A percentile compares a stretch with the other conserved stretches of the same genome.
phyloP scores from a whole-genome alignment of 1,140 invertebrate genomes.

The Habropoda laboriosa region DNA sequence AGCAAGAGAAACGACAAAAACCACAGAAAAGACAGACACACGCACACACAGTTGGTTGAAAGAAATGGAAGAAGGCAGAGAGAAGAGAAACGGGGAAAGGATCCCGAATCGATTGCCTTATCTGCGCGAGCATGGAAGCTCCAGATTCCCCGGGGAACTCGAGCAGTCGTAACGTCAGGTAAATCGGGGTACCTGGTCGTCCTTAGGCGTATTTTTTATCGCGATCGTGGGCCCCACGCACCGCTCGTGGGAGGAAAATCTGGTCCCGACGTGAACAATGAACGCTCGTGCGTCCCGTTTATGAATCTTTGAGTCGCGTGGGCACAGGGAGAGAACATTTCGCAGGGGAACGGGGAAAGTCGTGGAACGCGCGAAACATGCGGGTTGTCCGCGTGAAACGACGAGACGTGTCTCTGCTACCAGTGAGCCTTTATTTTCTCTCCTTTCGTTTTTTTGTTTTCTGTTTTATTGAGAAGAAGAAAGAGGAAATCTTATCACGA shows the following conservation, averaged over 20 bases:
- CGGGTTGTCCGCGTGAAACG: conserved; percentile 46
- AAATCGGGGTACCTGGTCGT: conserved; percentile 37
- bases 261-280: conserved; percentile 56
- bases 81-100: not conserved
- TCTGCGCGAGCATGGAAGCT: conserved; percentile 47
- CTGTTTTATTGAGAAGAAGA: no score
- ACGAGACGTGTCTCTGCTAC: conserved; percentile 16
- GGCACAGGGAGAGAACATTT: not conserved
- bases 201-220: conserved; percentile 51
- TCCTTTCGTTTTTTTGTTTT: conserved; percentile 21
- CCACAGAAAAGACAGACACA: not conserved
- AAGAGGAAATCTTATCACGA: not conserved
- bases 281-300: conserved; percentile 50
- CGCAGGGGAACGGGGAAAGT: not conserved
- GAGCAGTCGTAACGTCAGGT: conserved; percentile 35
- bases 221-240: conserved; percentile 52
- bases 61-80: not conserved
- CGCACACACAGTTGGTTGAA: no score
- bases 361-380: conserved; percentile 32
- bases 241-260: conserved; percentile 63
- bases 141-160: conserved; percentile 44
- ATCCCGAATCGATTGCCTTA: conserved; percentile 22
- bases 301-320: conserved; percentile 65
- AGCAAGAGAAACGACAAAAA: no score
- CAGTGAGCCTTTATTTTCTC: conserved; percentile 5